Base-by-base conservation (phyloP, 2,888 invertebrate species). In the Tachina fera region DNA sequence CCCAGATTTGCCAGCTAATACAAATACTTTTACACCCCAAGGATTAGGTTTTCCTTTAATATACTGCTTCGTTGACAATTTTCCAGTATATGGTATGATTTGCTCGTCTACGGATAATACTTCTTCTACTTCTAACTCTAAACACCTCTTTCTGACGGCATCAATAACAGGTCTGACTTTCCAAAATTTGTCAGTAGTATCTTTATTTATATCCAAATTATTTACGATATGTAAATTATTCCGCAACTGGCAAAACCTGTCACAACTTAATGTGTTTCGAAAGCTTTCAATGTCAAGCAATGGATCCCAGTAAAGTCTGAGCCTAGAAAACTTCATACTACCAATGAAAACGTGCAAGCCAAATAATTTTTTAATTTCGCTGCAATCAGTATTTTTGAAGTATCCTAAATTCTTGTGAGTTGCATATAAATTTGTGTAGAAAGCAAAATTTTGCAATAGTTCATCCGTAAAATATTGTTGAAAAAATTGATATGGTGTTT, bases 311-410 rank as follows among this genome's bases (percentile, higher is more conserved):
- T 31, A 31, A 31, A 31, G 31, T 6, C 31, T 31, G 31, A 31
- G 31, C 31, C 6, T 31, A 31, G 6, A 31, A 1, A 31, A 31
- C 31, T 31, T 31, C 31, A 31, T 31, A 43, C 45, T 65, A 22
- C 47, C 47, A 65, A 65, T 45, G 47, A 65, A 65, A 65, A 47
- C 22, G 65, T 65, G 65, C 65, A 65, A 65, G 45, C 19, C 65
- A 65, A 65, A 65, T 41, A 65, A 65, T 65, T 65, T 65, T 65
- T 65, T 45, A 4, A 65, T 65, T 65, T 65, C 65, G 22, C 14
- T 65, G 65, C 65, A 65, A 65, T 65, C 47, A 45, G 65, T 47
- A 65, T 65, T 65, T 65, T 65, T 65, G 65, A 65, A 65, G 65
- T 65, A 3, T 65, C 65, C 45, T 45, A 65, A 47, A 65, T 65